A percentile compares a stretch with the other conserved stretches of the same genome.
These are phyloP conservation scores for Capreolus pygargus DNA, from an alignment of 2,113 vertebrate genomes.

Conservation along the genomic window DNA sequence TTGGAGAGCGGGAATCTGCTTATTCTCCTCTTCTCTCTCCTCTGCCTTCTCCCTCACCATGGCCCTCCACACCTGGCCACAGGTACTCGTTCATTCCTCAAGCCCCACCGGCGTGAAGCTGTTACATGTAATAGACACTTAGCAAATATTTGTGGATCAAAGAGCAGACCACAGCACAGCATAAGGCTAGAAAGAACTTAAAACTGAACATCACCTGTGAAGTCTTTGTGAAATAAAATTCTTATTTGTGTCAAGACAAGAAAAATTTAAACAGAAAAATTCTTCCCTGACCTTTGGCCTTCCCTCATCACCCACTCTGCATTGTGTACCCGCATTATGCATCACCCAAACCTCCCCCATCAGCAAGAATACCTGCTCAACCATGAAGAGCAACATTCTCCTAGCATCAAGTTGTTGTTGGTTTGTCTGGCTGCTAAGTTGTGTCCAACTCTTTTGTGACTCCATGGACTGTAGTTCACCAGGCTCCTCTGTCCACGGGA, in stretches of 20 bases:
- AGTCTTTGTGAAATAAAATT: neutral
- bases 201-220: neutral
- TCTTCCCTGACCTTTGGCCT: neutral
- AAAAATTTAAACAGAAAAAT: neutral
- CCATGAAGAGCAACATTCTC: neutral
- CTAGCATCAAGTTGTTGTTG: neutral
- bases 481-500: neutral
- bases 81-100: neutral
- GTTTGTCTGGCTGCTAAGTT: neutral
- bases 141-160: neutral
- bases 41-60: neutral
- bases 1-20: neutral
- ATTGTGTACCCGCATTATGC: neutral
- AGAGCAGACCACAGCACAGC: neutral
- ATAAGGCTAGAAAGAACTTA: neutral
- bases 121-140: neutral
- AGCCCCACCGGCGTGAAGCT: neutral
- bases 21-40: neutral
- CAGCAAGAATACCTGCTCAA: neutral
- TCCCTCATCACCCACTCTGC: neutral
- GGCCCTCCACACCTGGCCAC: accelerated
- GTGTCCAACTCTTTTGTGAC: neutral
- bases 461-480: neutral
- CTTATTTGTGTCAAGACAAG: neutral
- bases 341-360: neutral